phyloP scores from a whole-genome alignment of 2,888 invertebrate genomes.

The Ferrisia virgata region DNA sequence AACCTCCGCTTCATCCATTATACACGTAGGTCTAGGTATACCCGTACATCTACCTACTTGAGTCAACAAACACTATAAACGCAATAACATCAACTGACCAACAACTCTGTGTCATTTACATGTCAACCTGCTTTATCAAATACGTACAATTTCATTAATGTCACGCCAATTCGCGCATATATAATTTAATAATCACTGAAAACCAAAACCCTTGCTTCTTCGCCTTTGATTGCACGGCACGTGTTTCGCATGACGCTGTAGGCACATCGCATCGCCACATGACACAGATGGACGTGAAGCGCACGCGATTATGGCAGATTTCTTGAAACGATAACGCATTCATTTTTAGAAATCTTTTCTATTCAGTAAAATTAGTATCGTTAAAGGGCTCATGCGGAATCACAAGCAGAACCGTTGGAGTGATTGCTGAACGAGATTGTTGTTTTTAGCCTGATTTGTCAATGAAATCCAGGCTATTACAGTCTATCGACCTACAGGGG shows the following conservation, averaged over 20 bases:
- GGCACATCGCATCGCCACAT: too few relatives aligned
- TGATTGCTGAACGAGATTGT: background rate
- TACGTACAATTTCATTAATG: conserved; percentile 19
- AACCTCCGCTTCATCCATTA: background rate
- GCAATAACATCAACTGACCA: background rate
- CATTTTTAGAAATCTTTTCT: background rate
- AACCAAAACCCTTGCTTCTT: background rate
- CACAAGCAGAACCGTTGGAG: background rate
- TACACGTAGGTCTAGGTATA: too few relatives aligned
- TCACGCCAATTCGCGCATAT: conserved; percentile 10
- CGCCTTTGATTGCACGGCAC: background rate
- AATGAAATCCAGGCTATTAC: too few relatives aligned
- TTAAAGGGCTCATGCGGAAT: background rate
- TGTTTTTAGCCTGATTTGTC: too few relatives aligned
- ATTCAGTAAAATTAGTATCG: background rate
- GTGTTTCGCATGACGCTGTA: background rate
- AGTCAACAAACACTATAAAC: conserved; percentile 7
- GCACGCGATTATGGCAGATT: background rate
- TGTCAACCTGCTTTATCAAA: conserved; percentile 6
- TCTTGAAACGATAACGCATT: background rate
- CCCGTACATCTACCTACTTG: background rate
- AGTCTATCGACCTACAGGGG: too few relatives aligned
- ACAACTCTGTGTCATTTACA: conserved; percentile 5
- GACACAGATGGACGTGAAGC: too few relatives aligned
- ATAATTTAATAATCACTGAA: conserved; percentile 17